Evolutionary conservation across 2,888 invertebrate species (phyloP).

Genomic region (Vandiemenella viatica): DNA sequence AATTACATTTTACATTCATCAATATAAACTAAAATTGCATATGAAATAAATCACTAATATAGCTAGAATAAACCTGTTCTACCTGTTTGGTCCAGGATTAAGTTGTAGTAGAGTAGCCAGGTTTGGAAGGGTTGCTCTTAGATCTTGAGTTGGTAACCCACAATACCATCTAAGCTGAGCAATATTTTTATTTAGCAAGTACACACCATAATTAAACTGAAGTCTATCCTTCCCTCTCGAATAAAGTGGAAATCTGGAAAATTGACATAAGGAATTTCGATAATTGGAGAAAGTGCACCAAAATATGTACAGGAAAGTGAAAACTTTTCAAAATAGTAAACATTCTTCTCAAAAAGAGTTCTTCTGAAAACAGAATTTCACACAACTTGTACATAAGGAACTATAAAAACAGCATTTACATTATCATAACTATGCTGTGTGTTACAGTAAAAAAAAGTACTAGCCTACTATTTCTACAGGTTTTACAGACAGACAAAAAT

Average conservation of each 20-base stretch:
- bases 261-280: conserved; percentile 3
- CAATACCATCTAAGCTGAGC: conserved; percentile 73
- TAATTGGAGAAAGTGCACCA: background rate
- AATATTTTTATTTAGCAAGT: conserved; percentile 84
- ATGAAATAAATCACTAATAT: no score
- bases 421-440: background rate
- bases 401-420: background rate
- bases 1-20: no score
- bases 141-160: conserved; percentile 54
- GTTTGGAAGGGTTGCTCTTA: conserved; percentile 63
- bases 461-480: background rate
- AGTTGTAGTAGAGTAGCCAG: conserved; percentile 42
- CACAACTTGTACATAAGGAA: background rate
- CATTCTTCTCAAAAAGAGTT: no score
- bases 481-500: no score
- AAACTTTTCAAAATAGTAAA: background rate
- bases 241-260: conserved; percentile 67
- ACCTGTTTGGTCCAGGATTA: no score
- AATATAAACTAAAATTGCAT: no score
- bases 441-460: background rate
- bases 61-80: no score
- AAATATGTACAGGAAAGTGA: background rate
- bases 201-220: conserved; percentile 78
- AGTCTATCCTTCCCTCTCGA: conserved; percentile 61
- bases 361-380: no score